Evolutionary conservation across 2,797 vertebrate genomes (phyloP).

Genomic region (Masticophis lateralis): DNA sequence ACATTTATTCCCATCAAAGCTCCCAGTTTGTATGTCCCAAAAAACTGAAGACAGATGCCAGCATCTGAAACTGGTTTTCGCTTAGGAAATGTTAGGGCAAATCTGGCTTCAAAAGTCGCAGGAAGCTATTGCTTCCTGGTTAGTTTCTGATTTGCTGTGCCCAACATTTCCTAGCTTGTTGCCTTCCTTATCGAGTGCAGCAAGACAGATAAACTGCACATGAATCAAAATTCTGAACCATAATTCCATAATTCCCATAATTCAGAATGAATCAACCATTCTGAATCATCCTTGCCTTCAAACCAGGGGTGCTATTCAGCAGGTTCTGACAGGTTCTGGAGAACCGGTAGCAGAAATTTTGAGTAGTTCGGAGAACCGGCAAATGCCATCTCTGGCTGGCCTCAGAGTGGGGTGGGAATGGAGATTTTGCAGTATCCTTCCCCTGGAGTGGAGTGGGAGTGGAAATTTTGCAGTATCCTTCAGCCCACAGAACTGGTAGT

Average conservation of each 20-base stretch:
- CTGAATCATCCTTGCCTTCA: not conserved
- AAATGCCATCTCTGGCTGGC: too few relatives aligned
- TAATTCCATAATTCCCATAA: too few relatives aligned
- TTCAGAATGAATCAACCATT: not conserved
- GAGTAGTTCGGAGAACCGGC: too few relatives aligned
- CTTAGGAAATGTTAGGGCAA: not conserved
- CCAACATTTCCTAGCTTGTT: not conserved
- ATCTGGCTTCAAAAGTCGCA: not conserved
- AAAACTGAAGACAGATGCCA: not conserved
- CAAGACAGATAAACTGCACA: not conserved
- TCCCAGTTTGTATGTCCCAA: not conserved
- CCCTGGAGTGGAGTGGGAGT: too few relatives aligned
- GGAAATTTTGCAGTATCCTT: too few relatives aligned
- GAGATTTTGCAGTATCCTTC: too few relatives aligned
- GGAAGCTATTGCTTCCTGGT: not conserved
- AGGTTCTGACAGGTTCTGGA: too few relatives aligned
- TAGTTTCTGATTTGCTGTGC: not conserved
- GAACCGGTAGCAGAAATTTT: too few relatives aligned
- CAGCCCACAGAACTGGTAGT: too few relatives aligned
- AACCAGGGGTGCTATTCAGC: not conserved
- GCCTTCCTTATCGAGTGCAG: not conserved
- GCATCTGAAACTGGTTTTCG: not conserved
- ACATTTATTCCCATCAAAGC: not conserved
- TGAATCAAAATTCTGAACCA: not conserved
- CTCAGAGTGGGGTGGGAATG: too few relatives aligned